These are phyloP conservation scores for Thomomys bottae DNA, from an alignment of 2,113 vertebrate species.

Conservation along the genomic window DNA sequence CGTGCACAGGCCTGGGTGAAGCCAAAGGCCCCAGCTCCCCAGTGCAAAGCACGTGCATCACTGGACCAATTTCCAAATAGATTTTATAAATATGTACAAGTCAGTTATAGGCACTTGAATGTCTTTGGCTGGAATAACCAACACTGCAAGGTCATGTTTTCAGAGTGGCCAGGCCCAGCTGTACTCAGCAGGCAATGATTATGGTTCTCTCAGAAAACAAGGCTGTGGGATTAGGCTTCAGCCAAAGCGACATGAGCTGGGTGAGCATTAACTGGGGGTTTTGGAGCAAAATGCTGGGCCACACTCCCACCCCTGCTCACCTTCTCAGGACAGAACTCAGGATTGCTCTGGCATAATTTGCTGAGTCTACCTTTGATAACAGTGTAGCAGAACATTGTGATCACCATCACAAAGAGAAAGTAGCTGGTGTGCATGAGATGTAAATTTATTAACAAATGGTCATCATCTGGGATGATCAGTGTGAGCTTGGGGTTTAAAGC, in stretches of 20 bases:
- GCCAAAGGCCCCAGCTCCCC: slow-evolving; percentile 68
- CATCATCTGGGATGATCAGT: slow-evolving; percentile 97
- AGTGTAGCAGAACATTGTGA: slow-evolving; percentile 99
- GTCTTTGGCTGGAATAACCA: slow-evolving; percentile 99
- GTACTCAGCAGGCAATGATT: slow-evolving; percentile 93
- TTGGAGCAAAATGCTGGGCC: background rate
- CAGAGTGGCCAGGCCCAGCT: slow-evolving; percentile 89
- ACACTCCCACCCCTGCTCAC: slow-evolving; percentile 80
- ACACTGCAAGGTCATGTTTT: slow-evolving; percentile 95
- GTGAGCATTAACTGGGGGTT: background rate
- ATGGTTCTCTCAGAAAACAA: slow-evolving; percentile 79
- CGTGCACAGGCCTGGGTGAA: slow-evolving; percentile 72
- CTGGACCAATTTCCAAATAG: slow-evolving; percentile 85
- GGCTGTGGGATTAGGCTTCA: slow-evolving; percentile 89
- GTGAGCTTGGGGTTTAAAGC: slow-evolving; percentile 97
- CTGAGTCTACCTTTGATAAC: slow-evolving; percentile 98
- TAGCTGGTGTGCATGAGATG: slow-evolving; percentile 99
- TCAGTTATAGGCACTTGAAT: slow-evolving; percentile 99
- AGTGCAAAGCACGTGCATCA: slow-evolving; percentile 85
- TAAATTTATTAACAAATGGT: slow-evolving; percentile 98
- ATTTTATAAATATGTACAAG: slow-evolving; percentile 97
- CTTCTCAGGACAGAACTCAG: slow-evolving; percentile 96
- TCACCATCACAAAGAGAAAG: slow-evolving; percentile 99
- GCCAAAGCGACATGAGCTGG: slow-evolving; percentile 87
- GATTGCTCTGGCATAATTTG: slow-evolving; percentile 94